A percentile compares a stretch with the other conserved stretches of the same genome.
Evolutionary conservation across 2,113 vertebrate genomes (phyloP).

Genomic region (Mormyrus lacerda): DNA sequence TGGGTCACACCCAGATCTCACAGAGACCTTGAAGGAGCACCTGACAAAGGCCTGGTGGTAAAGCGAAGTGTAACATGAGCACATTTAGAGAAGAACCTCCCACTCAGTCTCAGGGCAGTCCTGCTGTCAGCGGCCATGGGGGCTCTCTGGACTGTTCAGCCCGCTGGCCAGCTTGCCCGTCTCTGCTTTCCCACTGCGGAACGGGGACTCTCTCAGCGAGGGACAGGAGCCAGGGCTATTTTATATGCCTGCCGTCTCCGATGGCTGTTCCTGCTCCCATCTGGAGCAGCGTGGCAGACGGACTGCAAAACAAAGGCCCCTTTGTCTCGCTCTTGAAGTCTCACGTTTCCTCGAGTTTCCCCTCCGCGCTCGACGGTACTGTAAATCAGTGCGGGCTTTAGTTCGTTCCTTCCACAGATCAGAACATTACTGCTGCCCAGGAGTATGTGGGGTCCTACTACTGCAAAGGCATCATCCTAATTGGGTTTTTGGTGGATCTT

Average conservation of each 20-base stretch:
- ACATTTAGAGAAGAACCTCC: not conserved
- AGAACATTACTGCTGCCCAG: not conserved
- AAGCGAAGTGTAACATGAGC: not conserved
- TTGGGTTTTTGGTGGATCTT: not conserved
- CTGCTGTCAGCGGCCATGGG: not conserved
- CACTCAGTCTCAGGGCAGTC: not conserved
- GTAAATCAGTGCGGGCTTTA: constrained; percentile 12
- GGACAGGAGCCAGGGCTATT: constrained; percentile 16
- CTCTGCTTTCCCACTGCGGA: constrained; percentile 15
- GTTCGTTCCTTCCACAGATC: not conserved
- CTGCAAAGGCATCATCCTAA: not conserved
- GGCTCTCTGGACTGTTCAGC: not conserved
- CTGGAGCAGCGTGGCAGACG: constrained; percentile 48
- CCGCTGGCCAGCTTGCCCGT: not conserved
- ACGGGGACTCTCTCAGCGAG: not conserved
- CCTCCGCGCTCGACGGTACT: not conserved
- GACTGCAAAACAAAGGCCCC: constrained; percentile 48
- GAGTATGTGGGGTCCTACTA: no score
- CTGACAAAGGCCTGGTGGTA: not conserved
- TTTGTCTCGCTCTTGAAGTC: constrained; percentile 36
- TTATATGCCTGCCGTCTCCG: constrained; percentile 32
- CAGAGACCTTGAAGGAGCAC: not conserved
- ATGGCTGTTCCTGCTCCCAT: constrained; percentile 51
- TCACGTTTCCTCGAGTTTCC: constrained; percentile 3
- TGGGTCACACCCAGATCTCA: not conserved